Evolutionary conservation across 2,797 vertebrate species (phyloP).

Genomic region (Manis pentadactyla): DNA sequence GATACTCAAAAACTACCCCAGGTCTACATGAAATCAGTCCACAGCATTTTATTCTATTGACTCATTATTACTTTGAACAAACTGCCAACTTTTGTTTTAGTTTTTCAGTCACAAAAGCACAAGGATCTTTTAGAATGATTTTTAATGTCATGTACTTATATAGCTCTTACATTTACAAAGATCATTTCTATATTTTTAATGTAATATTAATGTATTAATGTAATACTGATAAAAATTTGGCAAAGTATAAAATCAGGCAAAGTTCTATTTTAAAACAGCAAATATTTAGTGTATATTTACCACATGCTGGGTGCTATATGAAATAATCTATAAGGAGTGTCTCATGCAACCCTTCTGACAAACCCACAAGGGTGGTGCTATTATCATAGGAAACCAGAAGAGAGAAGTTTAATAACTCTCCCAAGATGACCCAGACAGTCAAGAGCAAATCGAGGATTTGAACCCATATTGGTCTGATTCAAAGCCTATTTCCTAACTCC

Average conservation of each 20-base stretch:
- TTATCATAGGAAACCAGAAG: background rate
- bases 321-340: background rate
- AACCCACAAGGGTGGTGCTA: background rate
- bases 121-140: constrained; percentile 24
- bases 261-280: background rate
- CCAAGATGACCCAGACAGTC: background rate
- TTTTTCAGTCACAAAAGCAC: constrained; percentile 57
- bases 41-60: constrained; percentile 43
- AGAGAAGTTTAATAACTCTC: background rate
- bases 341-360: background rate
- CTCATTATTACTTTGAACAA: constrained; percentile 61
- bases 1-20: background rate
- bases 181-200: background rate
- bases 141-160: constrained; percentile 29
- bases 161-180: constrained; percentile 34
- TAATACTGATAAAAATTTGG: constrained; percentile 14
- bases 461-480: constrained; percentile 8
- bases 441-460: background rate
- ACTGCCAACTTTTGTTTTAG: constrained; percentile 50
- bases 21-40: background rate
- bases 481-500: background rate
- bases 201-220: background rate
- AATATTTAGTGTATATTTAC: background rate
- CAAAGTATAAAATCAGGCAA: background rate
- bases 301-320: background rate